Percentiles rank a stretch among this genome's conserved stretches.
Evolutionary conservation across 2,113 vertebrate species (phyloP).

Genomic region (Ammospiza caudacuta): DNA sequence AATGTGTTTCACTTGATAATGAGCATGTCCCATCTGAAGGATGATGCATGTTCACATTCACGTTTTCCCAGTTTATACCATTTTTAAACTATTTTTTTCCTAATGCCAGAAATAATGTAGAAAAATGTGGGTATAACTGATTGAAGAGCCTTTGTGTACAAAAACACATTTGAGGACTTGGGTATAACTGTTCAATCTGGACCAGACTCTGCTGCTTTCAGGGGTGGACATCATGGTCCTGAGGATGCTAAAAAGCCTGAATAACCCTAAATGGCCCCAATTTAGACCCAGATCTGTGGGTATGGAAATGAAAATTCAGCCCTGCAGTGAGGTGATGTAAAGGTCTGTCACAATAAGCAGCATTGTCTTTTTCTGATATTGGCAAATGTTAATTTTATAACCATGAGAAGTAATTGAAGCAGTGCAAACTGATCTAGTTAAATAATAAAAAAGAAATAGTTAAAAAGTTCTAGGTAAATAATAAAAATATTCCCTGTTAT

Average conservation of each 20-base stretch:
- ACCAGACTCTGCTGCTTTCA: not conserved
- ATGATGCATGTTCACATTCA: not conserved
- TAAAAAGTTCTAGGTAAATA: too few species aligned
- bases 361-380: not conserved
- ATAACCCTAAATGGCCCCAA: not conserved
- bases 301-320: not conserved
- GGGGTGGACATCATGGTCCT: not conserved
- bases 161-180: not conserved
- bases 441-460: too few species aligned
- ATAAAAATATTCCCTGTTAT: not conserved
- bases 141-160: not conserved
- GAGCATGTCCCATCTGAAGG: not conserved
- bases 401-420: not conserved
- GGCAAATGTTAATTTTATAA: not conserved
- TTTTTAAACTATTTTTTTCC: not conserved
- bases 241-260: not conserved
- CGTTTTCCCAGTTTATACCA: not conserved
- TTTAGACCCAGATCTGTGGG: not conserved
- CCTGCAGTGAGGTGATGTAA: not conserved
- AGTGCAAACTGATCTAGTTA: not conserved
- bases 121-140: not conserved
- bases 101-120: not conserved
- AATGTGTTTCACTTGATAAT: constrained; percentile 39
- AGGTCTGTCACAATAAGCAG: not conserved
- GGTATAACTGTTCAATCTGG: not conserved